Evolutionary conservation across 1,140 invertebrate genomes (phyloP).

Genomic region (Drosophila malerkotliana): DNA sequence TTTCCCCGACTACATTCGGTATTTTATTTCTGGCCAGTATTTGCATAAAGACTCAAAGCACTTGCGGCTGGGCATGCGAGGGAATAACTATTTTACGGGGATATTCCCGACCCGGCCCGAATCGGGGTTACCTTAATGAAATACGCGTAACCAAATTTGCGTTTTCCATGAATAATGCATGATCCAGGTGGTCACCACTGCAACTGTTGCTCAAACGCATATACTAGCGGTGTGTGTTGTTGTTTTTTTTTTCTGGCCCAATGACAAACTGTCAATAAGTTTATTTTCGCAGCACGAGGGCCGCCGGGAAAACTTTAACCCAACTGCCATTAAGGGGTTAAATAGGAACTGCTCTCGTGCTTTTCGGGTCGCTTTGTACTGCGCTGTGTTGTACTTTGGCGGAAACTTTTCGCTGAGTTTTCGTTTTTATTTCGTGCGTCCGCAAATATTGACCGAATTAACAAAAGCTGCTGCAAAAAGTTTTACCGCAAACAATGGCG

Average conservation of each 20-base stretch:
- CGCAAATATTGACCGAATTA: slow-evolving; percentile 82
- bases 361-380: slow-evolving; percentile 33
- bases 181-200: slow-evolving; percentile 34
- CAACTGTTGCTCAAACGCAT: slow-evolving; percentile 29
- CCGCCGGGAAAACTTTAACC: slow-evolving; percentile 39
- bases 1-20: slow-evolving; percentile 11
- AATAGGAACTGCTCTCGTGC: slow-evolving; percentile 50
- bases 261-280: slow-evolving; percentile 40
- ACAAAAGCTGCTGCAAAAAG: slow-evolving; percentile 70
- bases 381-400: slow-evolving; percentile 52
- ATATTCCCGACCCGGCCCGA: neutral
- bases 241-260: neutral
- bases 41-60: slow-evolving; percentile 42
- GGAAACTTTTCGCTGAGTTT: slow-evolving; percentile 71
- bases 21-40: slow-evolving; percentile 26
- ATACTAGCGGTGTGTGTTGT: neutral
- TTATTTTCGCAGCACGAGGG: slow-evolving; percentile 20
- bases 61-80: slow-evolving; percentile 14
- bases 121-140: slow-evolving; percentile 36
- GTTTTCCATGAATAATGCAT: slow-evolving; percentile 52
- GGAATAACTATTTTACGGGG: slow-evolving; percentile 18
- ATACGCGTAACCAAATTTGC: slow-evolving; percentile 51
- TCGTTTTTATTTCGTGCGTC: slow-evolving; percentile 82
- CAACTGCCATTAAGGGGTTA: slow-evolving; percentile 75
- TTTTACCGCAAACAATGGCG: slow-evolving; percentile 67